A percentile compares a stretch with the other conserved stretches of the same genome.
These are phyloP conservation scores for Muraenolepis orangiensis DNA, from an alignment of 2,797 vertebrate genomes.

Conservation along the genomic window DNA sequence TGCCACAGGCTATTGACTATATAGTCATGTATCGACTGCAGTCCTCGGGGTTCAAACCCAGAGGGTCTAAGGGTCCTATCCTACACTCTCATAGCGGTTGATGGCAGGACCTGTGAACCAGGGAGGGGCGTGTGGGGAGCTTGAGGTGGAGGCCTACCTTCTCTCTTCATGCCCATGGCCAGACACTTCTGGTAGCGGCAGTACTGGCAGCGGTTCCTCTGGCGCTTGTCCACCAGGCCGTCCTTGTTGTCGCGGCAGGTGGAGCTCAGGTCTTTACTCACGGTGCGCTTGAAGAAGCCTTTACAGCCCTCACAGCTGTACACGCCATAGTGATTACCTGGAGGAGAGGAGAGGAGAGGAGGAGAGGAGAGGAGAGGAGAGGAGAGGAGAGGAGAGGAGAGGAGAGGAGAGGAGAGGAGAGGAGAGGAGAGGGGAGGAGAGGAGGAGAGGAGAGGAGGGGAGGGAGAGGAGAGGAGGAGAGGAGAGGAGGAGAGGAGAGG, in stretches of 20 bases:
- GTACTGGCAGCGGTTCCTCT: constrained; percentile 86
- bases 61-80: too few relatives aligned
- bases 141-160: constrained; percentile 62
- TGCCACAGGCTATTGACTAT: too few relatives aligned
- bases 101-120: background rate
- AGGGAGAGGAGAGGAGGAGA: too few relatives aligned
- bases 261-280: constrained; percentile 90
- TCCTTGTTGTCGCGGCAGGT: constrained; percentile 91
- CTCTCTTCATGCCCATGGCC: constrained; percentile 82
- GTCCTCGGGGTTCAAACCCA: too few relatives aligned
- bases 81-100: background rate
- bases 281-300: constrained; percentile 92
- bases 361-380: background rate
- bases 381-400: background rate
- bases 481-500: too few relatives aligned
- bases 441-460: too few relatives aligned
- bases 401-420: too few relatives aligned
- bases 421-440: too few relatives aligned
- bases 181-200: constrained; percentile 84
- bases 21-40: too few relatives aligned
- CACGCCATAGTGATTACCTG: constrained; percentile 92
- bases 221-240: constrained; percentile 90
- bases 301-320: constrained; percentile 95
- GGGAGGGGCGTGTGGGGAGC: background rate
- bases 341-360: background rate